phyloP scores from a whole-genome alignment of 2,888 invertebrate species.

The Amphipoea lucens region DNA sequence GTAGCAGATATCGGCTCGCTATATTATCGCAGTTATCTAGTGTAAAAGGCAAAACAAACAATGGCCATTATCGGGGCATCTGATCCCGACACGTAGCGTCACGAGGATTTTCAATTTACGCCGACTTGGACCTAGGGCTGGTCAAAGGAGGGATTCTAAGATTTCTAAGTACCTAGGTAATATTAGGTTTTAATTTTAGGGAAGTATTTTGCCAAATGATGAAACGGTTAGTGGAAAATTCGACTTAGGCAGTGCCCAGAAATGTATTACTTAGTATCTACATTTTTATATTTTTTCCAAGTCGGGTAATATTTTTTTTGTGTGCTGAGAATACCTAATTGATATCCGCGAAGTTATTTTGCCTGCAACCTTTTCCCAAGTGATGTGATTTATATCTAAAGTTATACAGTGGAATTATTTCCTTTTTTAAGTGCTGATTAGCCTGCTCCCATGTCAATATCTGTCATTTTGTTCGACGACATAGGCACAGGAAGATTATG shows the following conservation, averaged over 20 bases:
- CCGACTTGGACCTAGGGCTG: conserved; percentile 64
- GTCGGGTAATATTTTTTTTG: too few relatives aligned
- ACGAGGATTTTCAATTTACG: conserved; percentile 81
- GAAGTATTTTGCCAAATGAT: neutral
- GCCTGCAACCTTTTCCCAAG: too few relatives aligned
- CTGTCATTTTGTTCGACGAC: too few relatives aligned
- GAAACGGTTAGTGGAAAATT: neutral
- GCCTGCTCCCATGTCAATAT: too few relatives aligned
- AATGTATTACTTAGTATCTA: neutral
- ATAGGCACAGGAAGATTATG: neutral
- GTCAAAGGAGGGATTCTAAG: neutral
- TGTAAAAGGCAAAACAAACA: conserved; percentile 68
- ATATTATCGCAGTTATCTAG: conserved; percentile 59
- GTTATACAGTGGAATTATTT: too few relatives aligned
- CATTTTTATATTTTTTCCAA: too few relatives aligned
- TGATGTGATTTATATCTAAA: too few relatives aligned
- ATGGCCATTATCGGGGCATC: conserved; percentile 73
- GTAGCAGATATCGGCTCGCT: conserved; percentile 31
- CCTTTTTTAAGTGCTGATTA: too few relatives aligned
- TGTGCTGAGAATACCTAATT: too few relatives aligned
- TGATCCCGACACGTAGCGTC: conserved; percentile 75
- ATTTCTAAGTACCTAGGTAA: neutral
- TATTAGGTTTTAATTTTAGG: neutral
- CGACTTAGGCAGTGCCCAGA: neutral
- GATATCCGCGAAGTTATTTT: too few relatives aligned